Evolutionary conservation across 2,888 invertebrate genomes (phyloP).

Genomic region (Drosophila nr. perissopoda): DNA sequence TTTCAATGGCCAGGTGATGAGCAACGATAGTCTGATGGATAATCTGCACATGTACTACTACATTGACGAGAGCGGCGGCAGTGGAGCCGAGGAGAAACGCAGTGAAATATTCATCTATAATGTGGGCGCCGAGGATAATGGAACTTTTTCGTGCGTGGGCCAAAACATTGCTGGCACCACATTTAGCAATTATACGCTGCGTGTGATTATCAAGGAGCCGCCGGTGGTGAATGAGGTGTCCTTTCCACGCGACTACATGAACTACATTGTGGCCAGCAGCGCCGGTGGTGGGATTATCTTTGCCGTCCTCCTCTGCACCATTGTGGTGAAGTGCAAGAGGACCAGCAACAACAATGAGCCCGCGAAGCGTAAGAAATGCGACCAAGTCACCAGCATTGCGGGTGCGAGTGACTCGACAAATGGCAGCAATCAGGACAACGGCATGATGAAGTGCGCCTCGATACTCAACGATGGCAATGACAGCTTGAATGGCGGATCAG

Average conservation of each 20-base stretch:
- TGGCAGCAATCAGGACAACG: conserved; percentile 85
- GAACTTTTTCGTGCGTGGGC: conserved; percentile 93
- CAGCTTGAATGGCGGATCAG: conserved; percentile 70
- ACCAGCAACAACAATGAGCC: conserved; percentile 70
- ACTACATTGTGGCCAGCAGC: conserved; percentile 89
- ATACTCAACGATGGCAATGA: conserved; percentile 84
- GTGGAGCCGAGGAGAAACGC: conserved; percentile 88
- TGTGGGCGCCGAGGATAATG: conserved; percentile 92
- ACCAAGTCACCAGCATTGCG: conserved; percentile 85
- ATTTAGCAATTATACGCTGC: conserved; percentile 92
- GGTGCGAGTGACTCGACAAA: conserved; percentile 68
- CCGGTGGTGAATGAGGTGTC: conserved; percentile 89
- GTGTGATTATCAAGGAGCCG: conserved; percentile 90
- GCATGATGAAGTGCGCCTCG: conserved; percentile 86
- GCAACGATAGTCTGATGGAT: conserved; percentile 90
- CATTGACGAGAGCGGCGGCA: conserved; percentile 90
- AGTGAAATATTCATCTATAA: conserved; percentile 93
- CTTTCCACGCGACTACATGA: conserved; percentile 90
- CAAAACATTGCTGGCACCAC: conserved; percentile 93
- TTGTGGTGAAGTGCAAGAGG: conserved; percentile 87
- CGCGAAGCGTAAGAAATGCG: conserved; percentile 87
- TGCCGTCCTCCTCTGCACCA: conserved; percentile 88
- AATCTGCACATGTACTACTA: conserved; percentile 90
- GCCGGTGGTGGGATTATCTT: conserved; percentile 88
- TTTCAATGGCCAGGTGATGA: conserved; percentile 92